Conservation (phyloP, 2,797 vertebrate genomes). For the Sylvilagus floridanus region DNA sequence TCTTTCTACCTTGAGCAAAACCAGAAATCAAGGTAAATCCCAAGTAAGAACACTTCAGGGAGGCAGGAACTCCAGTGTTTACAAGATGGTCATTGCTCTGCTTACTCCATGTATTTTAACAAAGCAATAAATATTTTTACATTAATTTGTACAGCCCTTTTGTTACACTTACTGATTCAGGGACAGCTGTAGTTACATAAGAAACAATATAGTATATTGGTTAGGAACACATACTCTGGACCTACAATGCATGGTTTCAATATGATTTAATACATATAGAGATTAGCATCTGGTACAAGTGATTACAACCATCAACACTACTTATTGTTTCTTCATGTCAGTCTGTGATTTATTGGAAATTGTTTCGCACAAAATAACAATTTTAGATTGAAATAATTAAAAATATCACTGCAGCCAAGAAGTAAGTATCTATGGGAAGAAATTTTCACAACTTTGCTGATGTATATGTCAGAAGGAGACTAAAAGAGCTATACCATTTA, state of each 20-base stretch:
- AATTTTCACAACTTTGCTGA: not conserved
- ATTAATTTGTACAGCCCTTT: not conserved
- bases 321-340: not conserved
- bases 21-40: not conserved
- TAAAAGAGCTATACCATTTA: not conserved
- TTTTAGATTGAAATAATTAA: not conserved
- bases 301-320: not conserved
- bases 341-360: not conserved
- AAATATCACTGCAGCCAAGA: slow-evolving; percentile 28
- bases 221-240: not conserved
- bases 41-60: not conserved
- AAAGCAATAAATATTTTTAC: not conserved
- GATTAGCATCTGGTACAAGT: not conserved
- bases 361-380: not conserved
- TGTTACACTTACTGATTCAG: not conserved
- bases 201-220: not conserved
- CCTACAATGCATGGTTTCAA: not conserved
- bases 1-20: not conserved
- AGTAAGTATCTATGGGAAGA: not conserved
- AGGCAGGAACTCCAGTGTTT: not conserved
- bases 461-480: not conserved
- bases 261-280: not conserved
- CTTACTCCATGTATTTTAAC: not conserved
- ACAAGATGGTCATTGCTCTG: not conserved
- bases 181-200: not conserved